Conservation (phyloP, 2,888 invertebrate genomes). For the Zelleria hepariella region DNA sequence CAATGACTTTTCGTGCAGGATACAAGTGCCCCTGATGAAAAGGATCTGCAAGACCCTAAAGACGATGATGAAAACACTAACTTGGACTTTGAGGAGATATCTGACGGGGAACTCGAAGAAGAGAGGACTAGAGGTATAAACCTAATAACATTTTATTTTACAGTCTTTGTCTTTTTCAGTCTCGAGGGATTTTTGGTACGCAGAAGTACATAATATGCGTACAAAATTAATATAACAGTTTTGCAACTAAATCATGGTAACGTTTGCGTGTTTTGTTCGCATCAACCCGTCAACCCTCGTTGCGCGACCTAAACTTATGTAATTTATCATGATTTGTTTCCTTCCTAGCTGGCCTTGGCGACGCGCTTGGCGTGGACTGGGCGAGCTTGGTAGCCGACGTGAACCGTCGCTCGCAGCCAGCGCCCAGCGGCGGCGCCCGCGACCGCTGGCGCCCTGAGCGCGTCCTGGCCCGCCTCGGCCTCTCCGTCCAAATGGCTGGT, state of each 20-base stretch:
- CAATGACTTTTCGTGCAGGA: conserved; percentile 30
- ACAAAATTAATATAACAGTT: not conserved
- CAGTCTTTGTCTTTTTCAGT: no score
- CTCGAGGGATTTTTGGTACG: no score
- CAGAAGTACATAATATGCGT: no score
- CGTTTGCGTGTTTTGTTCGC: no score
- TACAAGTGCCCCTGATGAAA: conserved; percentile 54
- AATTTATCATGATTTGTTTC: no score
- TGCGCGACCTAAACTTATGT: no score
- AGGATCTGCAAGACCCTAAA: conserved; percentile 66
- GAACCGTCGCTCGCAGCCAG: conserved; percentile 64
- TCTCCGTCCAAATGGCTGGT: conserved; percentile 85
- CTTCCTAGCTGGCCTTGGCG: conserved; percentile 78
- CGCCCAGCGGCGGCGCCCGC: conserved; percentile 73
- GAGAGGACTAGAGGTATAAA: conserved; percentile 72
- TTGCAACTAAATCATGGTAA: not conserved
- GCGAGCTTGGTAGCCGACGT: conserved; percentile 89
- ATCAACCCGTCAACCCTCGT: no score
- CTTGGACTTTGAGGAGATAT: conserved; percentile 91
- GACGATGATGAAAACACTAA: conserved; percentile 81
- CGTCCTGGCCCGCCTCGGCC: conserved; percentile 83
- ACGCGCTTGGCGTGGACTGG: conserved; percentile 97
- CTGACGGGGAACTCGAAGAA: conserved; percentile 90
- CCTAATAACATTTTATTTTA: no score
- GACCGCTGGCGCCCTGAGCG: conserved; percentile 86